These are phyloP conservation scores for Silurus asotus DNA, from an alignment of 2,113 vertebrate genomes.

Conservation along the genomic window DNA sequence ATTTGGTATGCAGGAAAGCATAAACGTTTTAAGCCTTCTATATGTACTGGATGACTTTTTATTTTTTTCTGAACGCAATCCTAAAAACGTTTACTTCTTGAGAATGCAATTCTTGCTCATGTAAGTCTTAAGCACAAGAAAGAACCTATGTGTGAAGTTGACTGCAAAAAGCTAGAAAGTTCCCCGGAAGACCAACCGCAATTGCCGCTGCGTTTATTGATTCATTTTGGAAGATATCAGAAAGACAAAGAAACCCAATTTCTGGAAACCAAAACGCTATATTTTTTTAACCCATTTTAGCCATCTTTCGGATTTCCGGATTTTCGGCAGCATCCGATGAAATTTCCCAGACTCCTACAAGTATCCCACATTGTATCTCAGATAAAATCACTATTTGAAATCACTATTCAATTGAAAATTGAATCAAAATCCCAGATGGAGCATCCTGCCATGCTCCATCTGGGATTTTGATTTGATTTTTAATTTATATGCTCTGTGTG, in stretches of 20 bases:
- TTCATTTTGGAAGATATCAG: neutral
- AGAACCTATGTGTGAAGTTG: neutral
- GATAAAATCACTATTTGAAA: neutral
- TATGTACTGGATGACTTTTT: too few relatives aligned
- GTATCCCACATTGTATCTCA: neutral
- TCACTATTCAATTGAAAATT: too few relatives aligned
- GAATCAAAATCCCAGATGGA: too few relatives aligned
- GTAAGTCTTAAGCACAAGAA: neutral
- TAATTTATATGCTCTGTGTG: neutral
- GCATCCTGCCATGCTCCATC: too few relatives aligned
- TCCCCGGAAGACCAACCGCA: neutral
- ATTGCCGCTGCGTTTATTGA: neutral
- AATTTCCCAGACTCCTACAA: neutral
- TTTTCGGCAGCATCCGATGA: neutral
- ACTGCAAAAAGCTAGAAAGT: too few relatives aligned
- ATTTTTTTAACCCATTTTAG: neutral
- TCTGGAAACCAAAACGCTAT: neutral
- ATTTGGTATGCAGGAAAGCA: neutral
- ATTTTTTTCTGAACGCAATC: neutral
- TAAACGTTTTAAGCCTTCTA: neutral
- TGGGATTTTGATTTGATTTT: neutral
- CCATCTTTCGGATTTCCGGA: neutral
- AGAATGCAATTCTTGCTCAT: neutral
- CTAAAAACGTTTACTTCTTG: neutral
- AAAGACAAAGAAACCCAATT: neutral